phyloP scores from a whole-genome alignment of 2,888 invertebrate genomes.

The Steinernema scapterisci region DNA sequence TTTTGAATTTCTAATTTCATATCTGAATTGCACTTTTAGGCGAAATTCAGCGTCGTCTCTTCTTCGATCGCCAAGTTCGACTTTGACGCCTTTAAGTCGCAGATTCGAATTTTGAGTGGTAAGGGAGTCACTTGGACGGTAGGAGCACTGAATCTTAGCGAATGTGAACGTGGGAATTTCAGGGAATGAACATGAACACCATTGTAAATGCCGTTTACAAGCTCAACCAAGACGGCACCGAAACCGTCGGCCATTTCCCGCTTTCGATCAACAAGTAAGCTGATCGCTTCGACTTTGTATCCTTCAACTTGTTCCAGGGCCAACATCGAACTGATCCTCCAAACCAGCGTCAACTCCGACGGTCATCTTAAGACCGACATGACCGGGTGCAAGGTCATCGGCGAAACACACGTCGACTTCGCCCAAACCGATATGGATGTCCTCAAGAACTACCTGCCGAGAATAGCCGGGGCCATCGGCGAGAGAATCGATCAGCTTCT shows the following conservation, averaged over 20 bases:
- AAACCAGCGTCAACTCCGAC: conserved; percentile 62
- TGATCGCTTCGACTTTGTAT: neutral
- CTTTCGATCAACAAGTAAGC: conserved; percentile 61
- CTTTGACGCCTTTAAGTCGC: conserved; percentile 26
- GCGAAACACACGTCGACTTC: conserved; percentile 56
- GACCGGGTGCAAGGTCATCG: conserved; percentile 53
- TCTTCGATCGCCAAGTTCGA: conserved; percentile 12
- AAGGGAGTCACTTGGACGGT: conserved; percentile 64
- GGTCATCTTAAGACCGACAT: conserved; percentile 65
- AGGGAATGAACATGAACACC: conserved; percentile 63
- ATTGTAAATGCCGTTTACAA: conserved; percentile 58
- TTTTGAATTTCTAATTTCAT: too few relatives aligned
- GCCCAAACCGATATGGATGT: conserved; percentile 53
- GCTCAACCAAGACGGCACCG: conserved; percentile 54
- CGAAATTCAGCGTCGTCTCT: conserved; percentile 1
- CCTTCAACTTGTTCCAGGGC: conserved; percentile 50
- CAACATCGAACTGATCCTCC: conserved; percentile 57
- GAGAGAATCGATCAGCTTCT: conserved; percentile 63
- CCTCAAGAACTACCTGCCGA: conserved; percentile 59
- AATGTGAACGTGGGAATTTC: conserved; percentile 12
- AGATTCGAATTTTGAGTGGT: conserved; percentile 48
- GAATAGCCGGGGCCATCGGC: conserved; percentile 59
- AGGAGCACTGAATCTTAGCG: neutral
- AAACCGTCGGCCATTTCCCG: conserved; percentile 62
- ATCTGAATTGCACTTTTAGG: too few relatives aligned